Evolutionary conservation across 2,113 vertebrate genomes (phyloP).

Genomic region (Nothoprocta pentlandii): DNA sequence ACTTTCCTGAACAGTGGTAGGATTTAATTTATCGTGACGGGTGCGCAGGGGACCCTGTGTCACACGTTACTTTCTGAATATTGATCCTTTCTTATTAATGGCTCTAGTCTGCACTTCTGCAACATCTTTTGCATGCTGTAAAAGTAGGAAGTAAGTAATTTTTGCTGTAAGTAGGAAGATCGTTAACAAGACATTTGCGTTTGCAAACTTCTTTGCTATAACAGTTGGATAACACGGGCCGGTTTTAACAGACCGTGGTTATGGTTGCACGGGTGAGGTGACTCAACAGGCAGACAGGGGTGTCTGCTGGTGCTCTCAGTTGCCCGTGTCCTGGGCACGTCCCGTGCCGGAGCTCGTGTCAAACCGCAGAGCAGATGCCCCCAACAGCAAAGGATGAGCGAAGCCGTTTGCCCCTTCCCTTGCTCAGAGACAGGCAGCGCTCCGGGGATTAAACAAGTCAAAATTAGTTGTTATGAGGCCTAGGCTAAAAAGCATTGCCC

Average conservation of each 20-base stretch:
- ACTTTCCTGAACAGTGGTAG: background rate
- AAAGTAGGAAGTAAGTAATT: no score
- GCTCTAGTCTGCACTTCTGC: background rate
- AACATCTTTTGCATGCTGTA: background rate
- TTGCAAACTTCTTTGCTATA: background rate
- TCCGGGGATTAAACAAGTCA: background rate
- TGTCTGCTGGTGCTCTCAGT: background rate
- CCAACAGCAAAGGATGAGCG: slow-evolving; percentile 26
- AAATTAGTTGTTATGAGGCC: background rate
- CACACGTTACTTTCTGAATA: background rate
- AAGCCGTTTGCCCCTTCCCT: background rate
- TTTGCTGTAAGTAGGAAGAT: background rate
- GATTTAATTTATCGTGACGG: background rate
- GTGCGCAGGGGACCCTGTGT: background rate
- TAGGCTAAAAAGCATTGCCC: background rate
- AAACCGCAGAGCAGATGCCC: background rate
- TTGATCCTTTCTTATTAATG: background rate
- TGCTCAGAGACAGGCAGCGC: background rate
- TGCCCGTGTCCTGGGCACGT: background rate
- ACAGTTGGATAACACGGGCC: background rate
- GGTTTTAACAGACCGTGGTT: background rate
- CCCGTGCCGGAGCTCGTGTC: background rate
- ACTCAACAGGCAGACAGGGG: background rate
- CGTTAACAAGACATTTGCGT: background rate
- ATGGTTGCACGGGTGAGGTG: background rate